Conservation (phyloP, 2,113 vertebrate genomes). For the Castor canadensis region DNA sequence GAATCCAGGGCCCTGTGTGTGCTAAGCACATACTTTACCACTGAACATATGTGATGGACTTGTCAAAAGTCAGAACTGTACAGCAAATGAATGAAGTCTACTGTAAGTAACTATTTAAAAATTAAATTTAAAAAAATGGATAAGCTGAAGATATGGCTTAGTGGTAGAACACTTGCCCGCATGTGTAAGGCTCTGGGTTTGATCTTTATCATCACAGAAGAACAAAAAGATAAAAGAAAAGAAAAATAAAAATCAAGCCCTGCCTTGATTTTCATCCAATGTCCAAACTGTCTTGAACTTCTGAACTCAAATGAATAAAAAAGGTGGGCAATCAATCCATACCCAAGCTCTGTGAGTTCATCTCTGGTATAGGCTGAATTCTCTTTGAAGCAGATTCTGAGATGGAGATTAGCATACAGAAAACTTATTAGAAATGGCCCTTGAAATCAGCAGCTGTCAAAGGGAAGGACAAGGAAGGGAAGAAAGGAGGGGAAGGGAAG, state of each 20-base stretch:
- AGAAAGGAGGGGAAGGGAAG: background rate
- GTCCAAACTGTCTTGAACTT: background rate
- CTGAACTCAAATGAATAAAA: background rate
- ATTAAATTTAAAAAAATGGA: background rate
- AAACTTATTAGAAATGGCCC: background rate
- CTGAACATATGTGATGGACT: background rate
- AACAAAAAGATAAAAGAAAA: no score
- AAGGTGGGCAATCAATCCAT: background rate
- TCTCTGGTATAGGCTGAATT: background rate
- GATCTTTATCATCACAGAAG: no score
- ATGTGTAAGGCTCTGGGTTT: no score
- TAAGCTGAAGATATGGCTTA: no score
- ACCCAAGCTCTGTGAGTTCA: background rate
- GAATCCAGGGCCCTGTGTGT: background rate
- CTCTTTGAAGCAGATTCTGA: background rate
- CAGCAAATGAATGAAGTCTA: background rate
- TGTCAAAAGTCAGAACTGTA: conserved; percentile 6
- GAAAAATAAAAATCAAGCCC: no score
- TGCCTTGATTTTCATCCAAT: background rate
- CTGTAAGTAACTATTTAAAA: background rate
- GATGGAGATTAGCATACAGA: background rate
- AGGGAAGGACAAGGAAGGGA: background rate
- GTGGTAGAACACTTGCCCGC: no score
- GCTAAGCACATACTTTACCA: background rate
- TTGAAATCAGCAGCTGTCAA: background rate